phyloP scores from a whole-genome alignment of 2,113 vertebrate species.

The Dermatemys mawii region DNA sequence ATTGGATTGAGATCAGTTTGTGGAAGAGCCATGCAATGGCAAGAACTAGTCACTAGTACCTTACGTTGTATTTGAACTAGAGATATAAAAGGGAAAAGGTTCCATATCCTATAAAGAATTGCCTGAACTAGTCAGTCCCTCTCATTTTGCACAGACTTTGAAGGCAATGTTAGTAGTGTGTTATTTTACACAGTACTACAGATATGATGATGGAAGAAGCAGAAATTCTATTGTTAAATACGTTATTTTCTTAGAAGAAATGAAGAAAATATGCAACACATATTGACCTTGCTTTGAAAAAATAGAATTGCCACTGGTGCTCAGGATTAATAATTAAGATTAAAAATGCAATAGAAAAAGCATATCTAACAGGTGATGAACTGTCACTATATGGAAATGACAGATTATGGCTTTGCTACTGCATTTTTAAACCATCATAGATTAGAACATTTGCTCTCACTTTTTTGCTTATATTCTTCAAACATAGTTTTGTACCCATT shows the following conservation, averaged over 20 bases:
- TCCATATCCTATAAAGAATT: background rate
- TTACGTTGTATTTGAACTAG: background rate
- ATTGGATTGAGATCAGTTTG: background rate
- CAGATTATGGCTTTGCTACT: background rate
- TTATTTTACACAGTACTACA: background rate
- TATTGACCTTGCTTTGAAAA: background rate
- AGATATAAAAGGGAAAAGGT: background rate
- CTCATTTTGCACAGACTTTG: background rate
- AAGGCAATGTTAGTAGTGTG: background rate
- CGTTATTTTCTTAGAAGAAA: background rate
- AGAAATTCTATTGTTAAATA: background rate
- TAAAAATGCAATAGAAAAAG: background rate
- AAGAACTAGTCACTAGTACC: background rate
- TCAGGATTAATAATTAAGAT: background rate
- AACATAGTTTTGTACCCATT: background rate
- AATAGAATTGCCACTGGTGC: background rate
- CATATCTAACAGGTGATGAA: background rate
- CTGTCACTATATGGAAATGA: background rate
- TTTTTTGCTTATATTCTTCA: slow-evolving; percentile 13
- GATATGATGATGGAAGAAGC: background rate
- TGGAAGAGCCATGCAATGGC: background rate
- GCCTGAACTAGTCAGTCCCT: background rate
- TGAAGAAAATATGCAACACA: background rate
- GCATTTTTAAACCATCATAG: background rate
- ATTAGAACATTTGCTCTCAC: slow-evolving; percentile 13